Base-by-base conservation (phyloP, 2,797 vertebrate species). In the Phrynocephalus forsythii region DNA sequence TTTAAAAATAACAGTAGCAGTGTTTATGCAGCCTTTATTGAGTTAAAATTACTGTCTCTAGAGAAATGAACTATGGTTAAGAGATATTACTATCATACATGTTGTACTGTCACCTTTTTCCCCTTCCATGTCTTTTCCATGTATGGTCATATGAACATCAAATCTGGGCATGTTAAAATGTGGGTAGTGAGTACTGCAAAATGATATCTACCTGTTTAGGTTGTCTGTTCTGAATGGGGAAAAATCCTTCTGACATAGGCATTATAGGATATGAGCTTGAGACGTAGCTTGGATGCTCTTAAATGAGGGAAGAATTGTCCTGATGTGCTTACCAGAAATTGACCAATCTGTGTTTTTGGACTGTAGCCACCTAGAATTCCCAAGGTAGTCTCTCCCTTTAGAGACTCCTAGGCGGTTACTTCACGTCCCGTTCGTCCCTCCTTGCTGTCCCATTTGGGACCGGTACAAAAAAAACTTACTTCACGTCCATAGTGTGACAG, bases 181-280 rank as follows among this genome's bases (percentile, higher is more conserved):
- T 85, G 83, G 93, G 90, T 89, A 91, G 89, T 0, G 0, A 93
- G 92, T 16, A 1, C 80, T 63, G 88, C 84, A 94, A 88, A 90
- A 92, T 80, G 88, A 24, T 93, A 91, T 94, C 93, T 93, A 85
- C 84, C 76, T 91, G 0, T 50, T 87, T 6, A 87, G 82, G 77
- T 26, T 95, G 95, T 96, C 94, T 94, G 92, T 86, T 95, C 87
- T 83, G 85, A 95, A 94, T 92, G 94, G 72, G 81, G 3, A 26
- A 84, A 71, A 90, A 80, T 72, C 77, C 86, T 90, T 88, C 88
- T 94, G 93, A 94, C 93, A 91, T 87, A 69, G 92, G 91, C 87
- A 92, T 93, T 89, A 78, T 87, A 89, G 92, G 91, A 94, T 91
- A 93, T 68, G 72, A 83, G 33, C 83, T 69, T 79, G 87, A 92